These are phyloP conservation scores for Alosa alosa DNA, from an alignment of 2,113 vertebrate species.

Conservation along the genomic window DNA sequence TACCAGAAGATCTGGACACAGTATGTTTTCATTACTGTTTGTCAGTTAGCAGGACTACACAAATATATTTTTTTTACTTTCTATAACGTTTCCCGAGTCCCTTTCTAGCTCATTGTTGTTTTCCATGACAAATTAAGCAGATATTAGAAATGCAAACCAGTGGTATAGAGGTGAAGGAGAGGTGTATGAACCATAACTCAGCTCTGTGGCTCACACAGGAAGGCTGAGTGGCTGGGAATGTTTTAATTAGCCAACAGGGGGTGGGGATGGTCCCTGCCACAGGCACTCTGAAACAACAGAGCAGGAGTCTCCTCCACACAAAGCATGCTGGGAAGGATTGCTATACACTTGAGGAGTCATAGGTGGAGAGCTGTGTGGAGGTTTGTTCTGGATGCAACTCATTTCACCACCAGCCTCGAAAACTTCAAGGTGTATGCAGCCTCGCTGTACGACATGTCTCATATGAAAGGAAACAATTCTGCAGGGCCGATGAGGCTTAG, in stretches of 20 bases:
- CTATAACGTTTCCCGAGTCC: too few relatives aligned
- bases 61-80: too few relatives aligned
- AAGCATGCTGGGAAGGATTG: not conserved
- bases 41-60: not conserved
- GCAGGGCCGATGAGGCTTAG: not conserved
- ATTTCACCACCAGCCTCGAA: not conserved
- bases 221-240: not conserved
- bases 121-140: too few relatives aligned
- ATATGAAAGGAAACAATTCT: not conserved
- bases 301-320: not conserved
- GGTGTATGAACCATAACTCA: too few relatives aligned
- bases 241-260: not conserved
- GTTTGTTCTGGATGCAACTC: not conserved
- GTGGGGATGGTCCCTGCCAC: not conserved
- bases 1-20: not conserved
- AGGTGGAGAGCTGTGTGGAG: not conserved
- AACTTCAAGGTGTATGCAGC: not conserved
- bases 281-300: not conserved
- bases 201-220: not conserved
- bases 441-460: not conserved
- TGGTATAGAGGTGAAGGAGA: too few relatives aligned
- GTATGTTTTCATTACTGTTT: not conserved
- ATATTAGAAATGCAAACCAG: too few relatives aligned
- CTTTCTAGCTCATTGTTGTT: too few relatives aligned
- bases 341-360: not conserved